Percentiles rank a stretch among this genome's conserved stretches.
Evolutionary conservation across 2,113 vertebrate genomes (phyloP).

Genomic region (Hippocampus comes): DNA sequence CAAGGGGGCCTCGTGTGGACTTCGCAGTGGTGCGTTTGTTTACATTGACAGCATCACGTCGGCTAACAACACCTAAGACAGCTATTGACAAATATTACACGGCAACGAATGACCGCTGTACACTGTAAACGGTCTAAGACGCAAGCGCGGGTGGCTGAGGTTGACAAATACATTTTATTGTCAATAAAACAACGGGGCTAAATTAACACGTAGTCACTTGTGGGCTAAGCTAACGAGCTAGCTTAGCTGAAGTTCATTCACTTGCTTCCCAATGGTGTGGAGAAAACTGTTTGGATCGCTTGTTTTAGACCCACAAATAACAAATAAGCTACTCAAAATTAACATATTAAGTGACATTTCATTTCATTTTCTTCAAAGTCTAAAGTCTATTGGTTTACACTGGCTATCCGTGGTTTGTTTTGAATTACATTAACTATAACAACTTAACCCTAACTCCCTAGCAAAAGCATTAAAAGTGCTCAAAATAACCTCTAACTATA

Average conservation of each 20-base stretch:
- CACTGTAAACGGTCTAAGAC: too few relatives aligned
- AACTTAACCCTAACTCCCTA: neutral
- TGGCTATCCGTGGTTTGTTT: neutral
- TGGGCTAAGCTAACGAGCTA: neutral
- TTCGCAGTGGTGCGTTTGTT: slow-evolving; percentile 53
- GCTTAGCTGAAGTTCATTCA: neutral
- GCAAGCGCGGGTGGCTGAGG: too few relatives aligned
- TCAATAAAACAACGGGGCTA: neutral
- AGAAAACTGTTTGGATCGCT: neutral
- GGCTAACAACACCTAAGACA: slow-evolving; percentile 2
- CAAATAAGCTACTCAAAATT: too few relatives aligned
- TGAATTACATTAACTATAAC: neutral
- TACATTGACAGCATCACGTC: slow-evolving; percentile 47
- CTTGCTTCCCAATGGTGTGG: neutral
- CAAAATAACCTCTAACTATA: neutral
- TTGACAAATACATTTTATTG: neutral
- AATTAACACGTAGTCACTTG: neutral
- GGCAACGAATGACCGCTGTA: neutral
- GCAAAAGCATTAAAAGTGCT: neutral
- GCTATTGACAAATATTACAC: neutral
- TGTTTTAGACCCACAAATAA: too few relatives aligned
- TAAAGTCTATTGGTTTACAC: neutral
- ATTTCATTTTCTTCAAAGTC: neutral
- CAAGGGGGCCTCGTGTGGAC: slow-evolving; percentile 6
- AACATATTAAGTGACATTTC: neutral